phyloP scores from a whole-genome alignment of 2,888 invertebrate species.

The Petrophora chlorosata region DNA sequence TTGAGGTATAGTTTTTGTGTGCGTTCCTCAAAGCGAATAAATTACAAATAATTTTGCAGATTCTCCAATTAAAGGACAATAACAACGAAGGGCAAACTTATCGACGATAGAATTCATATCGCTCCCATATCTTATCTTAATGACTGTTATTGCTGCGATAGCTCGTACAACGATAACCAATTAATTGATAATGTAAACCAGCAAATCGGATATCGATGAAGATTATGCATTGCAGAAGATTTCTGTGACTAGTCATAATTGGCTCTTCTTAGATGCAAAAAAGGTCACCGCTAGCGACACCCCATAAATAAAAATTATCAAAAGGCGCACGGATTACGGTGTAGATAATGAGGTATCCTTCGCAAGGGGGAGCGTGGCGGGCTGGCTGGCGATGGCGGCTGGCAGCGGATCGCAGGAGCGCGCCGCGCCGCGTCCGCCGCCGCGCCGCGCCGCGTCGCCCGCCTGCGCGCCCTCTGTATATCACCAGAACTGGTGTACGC shows the following conservation, averaged over 20 bases:
- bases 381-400: too few species aligned
- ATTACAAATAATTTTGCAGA: too few species aligned
- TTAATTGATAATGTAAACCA: conserved; percentile 6
- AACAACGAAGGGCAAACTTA: conserved; percentile 1
- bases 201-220: conserved; percentile 6
- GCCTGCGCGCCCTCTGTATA: conserved; percentile 70
- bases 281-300: conserved; percentile 59
- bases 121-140: conserved; percentile 14
- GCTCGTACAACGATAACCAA: conserved; percentile 12
- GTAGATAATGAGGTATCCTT: conserved; percentile 82
- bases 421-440: conserved; percentile 49
- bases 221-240: conserved; percentile 8
- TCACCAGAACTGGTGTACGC: conserved; percentile 68
- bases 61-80: neutral
- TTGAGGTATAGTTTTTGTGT: conserved; percentile 35
- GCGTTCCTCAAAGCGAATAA: neutral
- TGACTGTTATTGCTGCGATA: conserved; percentile 14
- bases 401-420: conserved; percentile 46
- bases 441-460: conserved; percentile 12
- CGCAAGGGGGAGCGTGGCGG: conserved; percentile 54
- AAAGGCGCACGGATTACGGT: conserved; percentile 79
- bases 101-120: conserved; percentile 4
- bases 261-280: conserved; percentile 47
- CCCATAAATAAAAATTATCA: conserved; percentile 76
- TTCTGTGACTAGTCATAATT: conserved; percentile 28